Evolutionary conservation across 2,888 invertebrate species (phyloP).

Genomic region (Anagyrus pseudococci): DNA sequence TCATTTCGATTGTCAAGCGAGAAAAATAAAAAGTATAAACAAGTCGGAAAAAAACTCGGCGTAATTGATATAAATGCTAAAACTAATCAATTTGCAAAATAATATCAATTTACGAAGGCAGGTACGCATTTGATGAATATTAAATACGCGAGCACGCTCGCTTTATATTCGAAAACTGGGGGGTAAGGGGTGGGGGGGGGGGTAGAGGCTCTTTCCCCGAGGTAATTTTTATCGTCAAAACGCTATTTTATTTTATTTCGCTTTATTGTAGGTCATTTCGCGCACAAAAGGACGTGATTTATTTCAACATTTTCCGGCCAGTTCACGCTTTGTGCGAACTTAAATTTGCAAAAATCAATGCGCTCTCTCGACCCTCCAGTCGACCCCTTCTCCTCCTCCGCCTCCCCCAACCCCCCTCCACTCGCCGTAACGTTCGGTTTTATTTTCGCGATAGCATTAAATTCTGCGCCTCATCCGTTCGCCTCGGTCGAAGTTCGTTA

Average conservation of each 20-base stretch:
- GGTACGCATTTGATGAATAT: not conserved
- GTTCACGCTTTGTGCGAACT: slow-evolving; percentile 3
- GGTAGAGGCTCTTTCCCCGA: no score
- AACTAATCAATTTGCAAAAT: no score
- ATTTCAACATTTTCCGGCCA: slow-evolving; percentile 16
- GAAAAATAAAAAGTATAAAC: no score
- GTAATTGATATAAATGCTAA: no score
- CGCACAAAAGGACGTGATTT: slow-evolving; percentile 23
- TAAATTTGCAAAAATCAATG: slow-evolving; percentile 24
- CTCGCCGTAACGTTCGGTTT: not conserved
- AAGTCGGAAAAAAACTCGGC: no score
- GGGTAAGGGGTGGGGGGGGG: no score
- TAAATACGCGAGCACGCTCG: not conserved
- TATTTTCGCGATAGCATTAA: slow-evolving; percentile 8
- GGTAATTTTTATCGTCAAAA: no score
- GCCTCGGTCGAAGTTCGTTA: not conserved
- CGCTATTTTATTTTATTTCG: slow-evolving; percentile 3
- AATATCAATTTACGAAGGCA: no score
- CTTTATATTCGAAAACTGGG: no score
- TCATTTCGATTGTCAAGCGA: no score
- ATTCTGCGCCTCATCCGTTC: slow-evolving; percentile 9
- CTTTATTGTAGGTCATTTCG: not conserved
- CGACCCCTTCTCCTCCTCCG: not conserved
- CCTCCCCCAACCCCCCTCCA: no score
- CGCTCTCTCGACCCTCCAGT: not conserved